These are phyloP conservation scores for Cephus pulcher DNA, from an alignment of 2,888 invertebrate genomes.

Conservation along the genomic window DNA sequence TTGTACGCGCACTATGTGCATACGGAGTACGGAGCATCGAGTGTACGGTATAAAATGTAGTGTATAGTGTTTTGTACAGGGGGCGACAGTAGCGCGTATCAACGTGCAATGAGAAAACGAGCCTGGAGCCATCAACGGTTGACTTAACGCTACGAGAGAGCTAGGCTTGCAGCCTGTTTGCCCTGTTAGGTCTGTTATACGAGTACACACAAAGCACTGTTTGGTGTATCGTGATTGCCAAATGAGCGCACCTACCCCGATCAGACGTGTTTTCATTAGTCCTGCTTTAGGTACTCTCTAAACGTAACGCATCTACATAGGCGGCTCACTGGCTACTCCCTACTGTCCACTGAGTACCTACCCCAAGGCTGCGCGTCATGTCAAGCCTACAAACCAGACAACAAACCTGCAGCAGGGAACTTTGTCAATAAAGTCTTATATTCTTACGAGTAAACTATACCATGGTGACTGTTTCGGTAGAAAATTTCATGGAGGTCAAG, in stretches of 20 bases:
- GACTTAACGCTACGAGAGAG: slow-evolving; percentile 37
- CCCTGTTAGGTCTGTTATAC: slow-evolving; percentile 51
- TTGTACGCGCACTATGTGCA: not conserved
- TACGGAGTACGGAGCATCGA: not conserved
- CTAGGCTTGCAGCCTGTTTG: slow-evolving; percentile 38
- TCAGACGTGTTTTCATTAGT: slow-evolving; percentile 45
- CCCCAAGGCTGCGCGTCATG: not conserved
- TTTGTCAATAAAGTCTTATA: not conserved
- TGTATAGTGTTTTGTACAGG: not conserved
- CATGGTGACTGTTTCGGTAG: not conserved
- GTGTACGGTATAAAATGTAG: not conserved
- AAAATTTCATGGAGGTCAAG: not conserved
- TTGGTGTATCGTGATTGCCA: slow-evolving; percentile 36
- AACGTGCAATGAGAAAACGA: slow-evolving; percentile 2
- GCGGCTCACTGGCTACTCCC: not conserved
- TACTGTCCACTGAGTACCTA: not conserved
- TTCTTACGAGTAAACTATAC: not conserved
- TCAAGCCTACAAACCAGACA: not conserved
- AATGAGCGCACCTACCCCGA: slow-evolving; percentile 39
- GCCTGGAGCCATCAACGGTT: slow-evolving; percentile 44
- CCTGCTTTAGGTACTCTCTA: slow-evolving; percentile 24
- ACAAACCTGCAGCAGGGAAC: not conserved
- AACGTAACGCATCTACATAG: not conserved
- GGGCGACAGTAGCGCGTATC: not conserved
- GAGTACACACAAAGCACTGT: slow-evolving; percentile 28